Evolutionary conservation across 2,888 invertebrate genomes (phyloP).

Genomic region (Lucinisca nassula): DNA sequence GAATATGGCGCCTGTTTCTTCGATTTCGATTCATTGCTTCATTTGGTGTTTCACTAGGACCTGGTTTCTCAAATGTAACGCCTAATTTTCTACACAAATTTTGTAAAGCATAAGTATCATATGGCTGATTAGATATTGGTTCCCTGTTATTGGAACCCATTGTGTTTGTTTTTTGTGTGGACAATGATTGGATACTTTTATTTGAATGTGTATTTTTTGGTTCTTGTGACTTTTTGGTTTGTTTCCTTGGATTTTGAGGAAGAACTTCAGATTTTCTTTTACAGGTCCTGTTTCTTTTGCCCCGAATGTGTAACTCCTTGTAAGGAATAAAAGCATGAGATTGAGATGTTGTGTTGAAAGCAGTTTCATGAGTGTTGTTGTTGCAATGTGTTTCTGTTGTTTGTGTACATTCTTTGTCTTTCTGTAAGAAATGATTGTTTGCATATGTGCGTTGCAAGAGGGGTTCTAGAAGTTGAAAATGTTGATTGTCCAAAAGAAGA

Average conservation of each 20-base stretch:
- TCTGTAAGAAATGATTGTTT: not conserved
- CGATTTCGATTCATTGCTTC: not conserved
- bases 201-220: not conserved
- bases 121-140: too few species aligned
- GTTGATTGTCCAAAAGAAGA: not conserved
- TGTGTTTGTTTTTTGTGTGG: too few species aligned
- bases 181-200: not conserved
- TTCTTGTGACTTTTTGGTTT: not conserved
- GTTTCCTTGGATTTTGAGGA: not conserved
- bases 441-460: too few species aligned
- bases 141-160: too few species aligned
- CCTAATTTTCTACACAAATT: not conserved
- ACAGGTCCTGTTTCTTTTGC: too few species aligned
- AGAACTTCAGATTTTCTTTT: not conserved
- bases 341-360: too few species aligned
- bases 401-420: not conserved
- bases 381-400: not conserved
- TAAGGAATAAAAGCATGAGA: too few species aligned
- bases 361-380: not conserved
- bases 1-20: not conserved
- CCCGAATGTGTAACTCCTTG: too few species aligned
- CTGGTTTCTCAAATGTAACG: not conserved
- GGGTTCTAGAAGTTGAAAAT: not conserved
- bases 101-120: not conserved
- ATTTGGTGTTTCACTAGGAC: not conserved